Evolutionary conservation across 2,888 invertebrate species (phyloP), one percentile per base, ranked within the genome.

Genomic region (Leptinotarsa tumamoca): DNA sequence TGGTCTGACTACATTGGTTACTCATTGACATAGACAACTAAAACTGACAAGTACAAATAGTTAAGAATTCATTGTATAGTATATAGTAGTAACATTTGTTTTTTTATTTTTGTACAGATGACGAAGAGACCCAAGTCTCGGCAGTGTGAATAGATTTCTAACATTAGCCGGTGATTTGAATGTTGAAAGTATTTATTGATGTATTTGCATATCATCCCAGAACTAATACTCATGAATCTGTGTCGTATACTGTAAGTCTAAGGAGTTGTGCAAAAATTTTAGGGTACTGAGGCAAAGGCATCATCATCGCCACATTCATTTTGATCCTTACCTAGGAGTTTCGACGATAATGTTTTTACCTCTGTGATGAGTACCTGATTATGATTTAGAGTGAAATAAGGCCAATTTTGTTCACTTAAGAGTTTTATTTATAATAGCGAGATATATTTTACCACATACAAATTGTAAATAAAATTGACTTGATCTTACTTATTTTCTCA

Each of bases 111-210:
- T 86, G 90, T 89, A 78, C 90, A 92, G 92, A 92, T 89, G 92
- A 92, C 83, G 92, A 92, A 84, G 92, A 92, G 85, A 91, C 92
- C 73, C 92, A 92, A 88, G 92, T 92, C 79, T 92, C 92, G 72
- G 92, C 92, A 76, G 92, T 92, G 79, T 89, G 85, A 87, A 84
- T 72, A 70, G 73, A 69, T 72, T 80, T 71, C 43, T 69, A 69
- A 72, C 73, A 77, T 81, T 81, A 78, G 74, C 84, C 84, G 84
- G 84, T 85, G 84, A 83, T 80, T 78, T 75, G 72, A 77, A 75
- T 72, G 58, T 74, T 71, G 68, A 69, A 74, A 73, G 79, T 68
- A 80, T 79, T 75, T 82, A 82, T 82, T 80, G 80, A 82, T 82
- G 75, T 77, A 79, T 82, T 71, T 78, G 79, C 82, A 81, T 82